Base-by-base conservation (phyloP, 2,113 vertebrate species). In the Microcebus ravelobensis region DNA sequence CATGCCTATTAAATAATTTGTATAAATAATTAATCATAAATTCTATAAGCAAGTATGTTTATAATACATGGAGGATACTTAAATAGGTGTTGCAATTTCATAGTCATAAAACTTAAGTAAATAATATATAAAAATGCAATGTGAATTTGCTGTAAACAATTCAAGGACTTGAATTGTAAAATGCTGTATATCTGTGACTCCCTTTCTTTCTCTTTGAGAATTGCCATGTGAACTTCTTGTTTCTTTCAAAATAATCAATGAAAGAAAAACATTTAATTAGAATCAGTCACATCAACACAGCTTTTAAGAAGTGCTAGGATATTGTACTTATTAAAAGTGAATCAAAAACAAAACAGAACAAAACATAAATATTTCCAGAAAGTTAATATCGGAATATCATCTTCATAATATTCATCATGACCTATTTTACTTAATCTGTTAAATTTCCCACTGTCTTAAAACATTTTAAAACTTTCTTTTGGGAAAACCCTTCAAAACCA, bases 401-500 rank as follows among this genome's bases (percentile, higher is more conserved):
- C 17, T 83, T 42, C 12, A 48, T n/a, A 39, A 8, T 79, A 52
- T 71, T 90, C 36, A 73, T 10, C 34, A 73, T 74, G 34, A 71
- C 2, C 17, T 29, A 21, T 67, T 87, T 79, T 79, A 93, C 55
- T 87, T 63, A 31, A 31, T 77, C 27, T 52, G 5, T 39, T 82
- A 85, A 83, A 48, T 89, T 90, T 73, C 45, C 34, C 21, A 55
- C 87, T 83, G n/a, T 55, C 17, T 84, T 90, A 90, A 94, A 73
- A 86, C 20, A 73, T 73, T 88, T 92, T 45, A 73, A 90, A 93
- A 52, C 12, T 63, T 18, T 3, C 11, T 86, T 79, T 77, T 76
- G 29, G 45, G n/a, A 96, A 57, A 68, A 57, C 20, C 6, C 50
- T 85, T 95, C 18, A 81, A 94, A 8, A 76, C 11, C 6, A 87